These are phyloP conservation scores for Botia almorhae DNA, from an alignment of 2,797 vertebrate genomes.

Conservation along the genomic window DNA sequence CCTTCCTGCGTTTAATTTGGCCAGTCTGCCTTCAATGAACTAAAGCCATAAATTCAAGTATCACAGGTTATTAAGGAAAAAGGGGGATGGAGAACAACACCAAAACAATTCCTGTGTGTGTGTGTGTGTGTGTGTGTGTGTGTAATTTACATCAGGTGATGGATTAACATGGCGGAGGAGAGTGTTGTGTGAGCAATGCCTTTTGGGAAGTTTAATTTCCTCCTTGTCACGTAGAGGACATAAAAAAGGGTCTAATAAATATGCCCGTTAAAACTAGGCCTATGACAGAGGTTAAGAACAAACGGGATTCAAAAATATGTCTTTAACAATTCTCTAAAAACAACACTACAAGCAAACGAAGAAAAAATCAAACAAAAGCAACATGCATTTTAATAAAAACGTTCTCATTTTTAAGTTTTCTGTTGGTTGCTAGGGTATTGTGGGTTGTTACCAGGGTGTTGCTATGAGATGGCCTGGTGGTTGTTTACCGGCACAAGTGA, in stretches of 20 bases:
- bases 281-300: conserved; percentile 12
- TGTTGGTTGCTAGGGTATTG: background rate
- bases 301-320: conserved; percentile 42
- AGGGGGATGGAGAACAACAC: conserved; percentile 56
- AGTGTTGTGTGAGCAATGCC: conserved; percentile 70
- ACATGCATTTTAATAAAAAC: background rate
- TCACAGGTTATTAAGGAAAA: conserved; percentile 74
- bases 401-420: background rate
- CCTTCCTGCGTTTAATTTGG: conserved; percentile 93
- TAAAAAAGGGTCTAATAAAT: conserved; percentile 78
- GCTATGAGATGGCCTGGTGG: background rate
- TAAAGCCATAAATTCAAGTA: conserved; percentile 82
- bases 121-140: conserved; percentile 74
- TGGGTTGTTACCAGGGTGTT: background rate
- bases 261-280: conserved; percentile 61
- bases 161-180: conserved; percentile 74
- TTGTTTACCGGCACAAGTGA: background rate
- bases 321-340: conserved; percentile 9
- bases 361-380: background rate
- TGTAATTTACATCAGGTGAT: conserved; percentile 80
- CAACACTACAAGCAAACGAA: background rate
- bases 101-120: conserved; percentile 73
- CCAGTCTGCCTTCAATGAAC: conserved; percentile 97
- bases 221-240: conserved; percentile 72
- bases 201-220: conserved; percentile 80